Evolutionary conservation across 2,797 vertebrate species (phyloP).

Genomic region (Carcharodon carcharias): DNA sequence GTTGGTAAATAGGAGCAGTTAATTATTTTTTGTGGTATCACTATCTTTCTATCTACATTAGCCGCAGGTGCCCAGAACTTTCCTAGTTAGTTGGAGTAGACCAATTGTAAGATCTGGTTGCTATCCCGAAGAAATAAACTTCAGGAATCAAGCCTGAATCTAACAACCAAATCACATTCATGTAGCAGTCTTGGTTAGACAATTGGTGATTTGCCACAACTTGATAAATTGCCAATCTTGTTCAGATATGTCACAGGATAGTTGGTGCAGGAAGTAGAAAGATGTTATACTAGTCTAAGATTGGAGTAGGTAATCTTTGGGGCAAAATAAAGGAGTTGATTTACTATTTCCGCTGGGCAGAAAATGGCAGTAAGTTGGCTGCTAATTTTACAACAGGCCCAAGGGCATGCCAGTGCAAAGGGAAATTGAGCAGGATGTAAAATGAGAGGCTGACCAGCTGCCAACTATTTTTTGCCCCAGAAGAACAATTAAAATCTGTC

Average conservation of each 20-base stretch:
- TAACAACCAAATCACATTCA: not conserved
- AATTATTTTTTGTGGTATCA: not conserved
- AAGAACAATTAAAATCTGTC: not conserved
- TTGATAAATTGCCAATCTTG: not conserved
- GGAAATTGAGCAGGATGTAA: not conserved
- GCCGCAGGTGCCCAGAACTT: not conserved
- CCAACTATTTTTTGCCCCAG: not conserved
- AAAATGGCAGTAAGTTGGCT: not conserved
- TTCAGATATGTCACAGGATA: not conserved
- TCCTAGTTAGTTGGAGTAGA: not conserved
- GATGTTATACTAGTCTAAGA: not conserved
- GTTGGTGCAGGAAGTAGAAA: not conserved
- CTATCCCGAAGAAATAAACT: not conserved
- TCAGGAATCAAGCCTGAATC: not conserved
- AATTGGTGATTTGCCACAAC: not conserved
- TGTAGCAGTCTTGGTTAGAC: not conserved
- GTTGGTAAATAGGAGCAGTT: not conserved
- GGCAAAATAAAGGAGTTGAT: not conserved
- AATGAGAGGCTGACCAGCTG: not conserved
- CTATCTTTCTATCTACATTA: not conserved
- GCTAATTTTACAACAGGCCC: not conserved
- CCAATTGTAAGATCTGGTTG: not conserved
- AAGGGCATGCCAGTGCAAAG: not conserved
- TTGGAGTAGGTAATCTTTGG: not conserved
- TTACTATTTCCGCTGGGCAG: not conserved